Conservation (phyloP, 2,888 invertebrate genomes). For the Nomada flava region DNA sequence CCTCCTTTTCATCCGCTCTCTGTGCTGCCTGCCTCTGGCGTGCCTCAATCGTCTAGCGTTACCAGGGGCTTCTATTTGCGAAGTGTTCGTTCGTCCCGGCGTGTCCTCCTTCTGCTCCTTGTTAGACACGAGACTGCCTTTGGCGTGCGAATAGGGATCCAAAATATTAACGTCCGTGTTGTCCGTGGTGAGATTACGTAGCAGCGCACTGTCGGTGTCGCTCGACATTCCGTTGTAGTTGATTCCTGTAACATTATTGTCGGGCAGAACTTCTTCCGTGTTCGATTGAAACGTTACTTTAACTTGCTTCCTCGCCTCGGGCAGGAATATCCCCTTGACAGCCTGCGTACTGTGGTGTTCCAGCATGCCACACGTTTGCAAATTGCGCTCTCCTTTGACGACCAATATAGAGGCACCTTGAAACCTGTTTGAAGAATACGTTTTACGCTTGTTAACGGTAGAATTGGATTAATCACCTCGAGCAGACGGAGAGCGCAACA, state of each 20-base stretch:
- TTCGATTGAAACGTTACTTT: conserved; percentile 87
- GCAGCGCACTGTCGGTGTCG: background rate
- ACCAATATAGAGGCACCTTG: conserved; percentile 92
- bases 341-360: conserved; percentile 88
- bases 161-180: background rate
- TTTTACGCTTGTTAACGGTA: background rate
- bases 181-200: background rate
- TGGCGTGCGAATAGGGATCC: background rate
- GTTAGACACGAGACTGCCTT: background rate
- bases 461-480: conserved; percentile 85
- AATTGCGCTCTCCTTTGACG: conserved; percentile 91
- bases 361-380: conserved; percentile 91
- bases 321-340: conserved; percentile 82
- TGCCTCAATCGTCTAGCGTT: conserved; percentile 68
- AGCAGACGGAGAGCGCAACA: conserved; percentile 92
- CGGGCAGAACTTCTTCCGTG: conserved; percentile 84
- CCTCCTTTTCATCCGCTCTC: conserved; percentile 65
- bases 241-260: conserved; percentile 55
- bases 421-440: conserved; percentile 72
- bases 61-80: conserved; percentile 47
- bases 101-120: conserved; percentile 21
- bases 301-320: conserved; percentile 86
- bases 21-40: conserved; percentile 65
- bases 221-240: conserved; percentile 17
- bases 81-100: background rate